These are phyloP conservation scores for Collichthys lucidus DNA, from an alignment of 2,113 vertebrate species.

Conservation along the genomic window DNA sequence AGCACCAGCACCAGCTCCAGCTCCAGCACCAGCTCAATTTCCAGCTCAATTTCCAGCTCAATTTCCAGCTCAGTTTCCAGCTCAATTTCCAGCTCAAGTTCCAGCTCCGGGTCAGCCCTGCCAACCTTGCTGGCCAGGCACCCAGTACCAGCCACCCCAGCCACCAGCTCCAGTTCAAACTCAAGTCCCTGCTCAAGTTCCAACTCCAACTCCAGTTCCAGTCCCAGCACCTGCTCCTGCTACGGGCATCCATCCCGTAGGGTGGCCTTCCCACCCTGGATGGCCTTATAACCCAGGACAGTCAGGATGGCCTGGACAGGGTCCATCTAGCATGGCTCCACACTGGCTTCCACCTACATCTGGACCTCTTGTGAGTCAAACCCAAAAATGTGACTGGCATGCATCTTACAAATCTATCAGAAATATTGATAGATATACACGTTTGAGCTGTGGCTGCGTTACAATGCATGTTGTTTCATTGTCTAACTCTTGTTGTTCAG, in stretches of 20 bases:
- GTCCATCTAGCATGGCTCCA: slow-evolving; percentile 54
- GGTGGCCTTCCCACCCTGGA: slow-evolving; percentile 65
- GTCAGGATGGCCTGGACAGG: slow-evolving; percentile 84
- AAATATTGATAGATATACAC: not conserved
- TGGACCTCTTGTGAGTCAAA: slow-evolving; percentile 80
- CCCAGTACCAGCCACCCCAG: slow-evolving; percentile 60
- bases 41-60: not conserved
- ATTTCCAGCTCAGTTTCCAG: not conserved
- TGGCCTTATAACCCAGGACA: slow-evolving; percentile 84
- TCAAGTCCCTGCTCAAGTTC: slow-evolving; percentile 37
- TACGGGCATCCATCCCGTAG: slow-evolving; percentile 48
- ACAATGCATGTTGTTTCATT: not conserved
- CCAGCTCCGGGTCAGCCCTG: slow-evolving; percentile 52
- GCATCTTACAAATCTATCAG: not conserved
- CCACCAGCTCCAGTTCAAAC: slow-evolving; percentile 55
- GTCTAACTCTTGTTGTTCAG: slow-evolving; percentile 53
- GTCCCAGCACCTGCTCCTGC: slow-evolving; percentile 29
- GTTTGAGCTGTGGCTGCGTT: not conserved
- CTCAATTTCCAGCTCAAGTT: not conserved
- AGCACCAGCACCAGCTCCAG: slow-evolving; percentile 14
- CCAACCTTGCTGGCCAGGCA: slow-evolving; percentile 68
- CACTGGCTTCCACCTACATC: slow-evolving; percentile 79
- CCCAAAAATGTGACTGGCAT: not conserved
- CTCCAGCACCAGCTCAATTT: not conserved
- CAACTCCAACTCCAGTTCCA: slow-evolving; percentile 17